Base-by-base conservation (phyloP, 2,113 vertebrate species). In the Rana temporaria region DNA sequence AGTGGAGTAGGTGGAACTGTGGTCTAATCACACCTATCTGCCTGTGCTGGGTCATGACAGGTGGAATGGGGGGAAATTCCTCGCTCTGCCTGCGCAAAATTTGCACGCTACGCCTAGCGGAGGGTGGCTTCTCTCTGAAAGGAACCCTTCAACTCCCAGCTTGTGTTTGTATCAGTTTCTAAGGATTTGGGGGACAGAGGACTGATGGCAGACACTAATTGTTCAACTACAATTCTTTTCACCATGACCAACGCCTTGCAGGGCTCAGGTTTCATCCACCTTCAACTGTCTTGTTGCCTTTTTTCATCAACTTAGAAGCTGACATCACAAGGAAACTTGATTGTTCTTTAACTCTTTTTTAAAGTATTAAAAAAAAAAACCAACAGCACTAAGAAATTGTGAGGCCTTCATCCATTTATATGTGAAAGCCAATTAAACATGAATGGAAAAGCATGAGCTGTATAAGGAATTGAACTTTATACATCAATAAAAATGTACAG, bases 261-360 rank as follows among this genome's bases (percentile, higher is more conserved):
- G 92, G 92, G 93, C 93, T 94, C 90, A 87, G 79, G 82, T 94
- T 95, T 93, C 93, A 85, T 87, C 91, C 87, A 90, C 80, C 89
- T 75, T 90, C 42, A 48, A 48, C 42, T 48, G 42, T 48, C 88
- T 91, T 86, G 82, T 85, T 84, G 86, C 42, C 70, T 56, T 73
- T 38, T 52, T 56, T 71, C 65, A 65, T 60, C 68, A 53, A 70
- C 69, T 55, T 20, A 55, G 64, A 79, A 53, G 64, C 18, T 55
- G 70, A 56, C 57, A 34, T 34, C 38, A 16, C 56, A 57, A 24
- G 62, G 69, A 73, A 42, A 48, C 42, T 48, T 48, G 9, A 48
- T 12, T 12, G 1, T 48, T 11, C 9, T 48, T 48, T 14, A 48
- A 48, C 42, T 11, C 42, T 14, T 48, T 48, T 5, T 48, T 48